Conservation (phyloP, 2,888 invertebrate genomes). For the Anarsia innoxiella region DNA sequence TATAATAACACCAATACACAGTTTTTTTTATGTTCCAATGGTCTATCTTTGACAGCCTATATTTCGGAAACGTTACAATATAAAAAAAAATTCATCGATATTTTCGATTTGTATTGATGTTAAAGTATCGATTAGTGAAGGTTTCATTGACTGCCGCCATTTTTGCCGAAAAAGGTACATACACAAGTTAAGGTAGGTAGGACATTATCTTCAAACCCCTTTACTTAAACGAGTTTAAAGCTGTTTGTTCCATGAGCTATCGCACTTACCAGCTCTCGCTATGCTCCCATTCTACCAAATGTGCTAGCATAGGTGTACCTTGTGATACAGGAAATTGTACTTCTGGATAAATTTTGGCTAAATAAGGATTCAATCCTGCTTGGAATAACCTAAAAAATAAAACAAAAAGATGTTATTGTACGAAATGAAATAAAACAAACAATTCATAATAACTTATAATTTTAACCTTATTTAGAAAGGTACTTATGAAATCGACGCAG, state of each 20-base stretch:
- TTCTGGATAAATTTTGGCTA: constrained; percentile 84
- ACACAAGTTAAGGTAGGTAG: not conserved
- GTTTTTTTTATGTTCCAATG: too few relatives aligned
- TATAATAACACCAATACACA: too few relatives aligned
- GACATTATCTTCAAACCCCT: not conserved
- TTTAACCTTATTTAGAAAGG: too few relatives aligned
- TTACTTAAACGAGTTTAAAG: too few relatives aligned
- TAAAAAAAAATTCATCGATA: too few relatives aligned
- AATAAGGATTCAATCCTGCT: constrained; percentile 82
- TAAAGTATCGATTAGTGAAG: too few relatives aligned
- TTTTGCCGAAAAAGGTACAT: too few relatives aligned
- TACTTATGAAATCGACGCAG: not conserved
- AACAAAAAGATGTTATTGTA: constrained; percentile 10
- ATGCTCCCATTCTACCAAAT: constrained; percentile 92
- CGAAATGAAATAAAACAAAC: not conserved
- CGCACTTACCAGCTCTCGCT: constrained; percentile 78
- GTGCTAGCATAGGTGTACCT: constrained; percentile 89
- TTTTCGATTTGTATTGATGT: too few relatives aligned
- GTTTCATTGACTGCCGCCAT: too few relatives aligned
- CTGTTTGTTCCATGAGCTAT: not conserved
- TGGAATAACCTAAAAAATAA: constrained; percentile 80
- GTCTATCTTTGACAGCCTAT: too few relatives aligned
- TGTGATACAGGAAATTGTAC: constrained; percentile 88
- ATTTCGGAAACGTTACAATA: too few relatives aligned
- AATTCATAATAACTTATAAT: not conserved